A percentile compares a stretch with the other conserved stretches of the same genome.
phyloP scores from a whole-genome alignment of 2,888 invertebrate genomes.

The Drosophila ezoana region DNA sequence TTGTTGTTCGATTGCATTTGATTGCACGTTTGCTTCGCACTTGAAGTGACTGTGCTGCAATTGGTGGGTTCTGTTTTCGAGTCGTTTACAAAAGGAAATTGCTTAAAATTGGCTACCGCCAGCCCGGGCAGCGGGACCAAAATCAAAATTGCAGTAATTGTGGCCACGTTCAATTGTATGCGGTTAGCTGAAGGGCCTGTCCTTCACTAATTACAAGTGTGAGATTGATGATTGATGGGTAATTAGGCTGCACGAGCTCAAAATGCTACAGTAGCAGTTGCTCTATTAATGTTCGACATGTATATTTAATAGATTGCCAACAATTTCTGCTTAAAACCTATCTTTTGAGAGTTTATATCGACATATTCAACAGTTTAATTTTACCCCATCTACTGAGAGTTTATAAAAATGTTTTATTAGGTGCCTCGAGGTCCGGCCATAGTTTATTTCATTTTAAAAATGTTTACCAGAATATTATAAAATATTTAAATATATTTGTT shows the following conservation, averaged over 20 bases:
- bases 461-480: no score
- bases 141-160: slow-evolving; percentile 56
- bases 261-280: slow-evolving; percentile 21
- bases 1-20: slow-evolving; percentile 75
- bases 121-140: slow-evolving; percentile 15
- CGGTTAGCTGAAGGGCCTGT: slow-evolving; percentile 15
- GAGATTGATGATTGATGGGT: slow-evolving; percentile 66
- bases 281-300: slow-evolving; percentile 17
- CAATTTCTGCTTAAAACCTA: not conserved
- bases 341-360: not conserved
- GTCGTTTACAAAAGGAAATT: slow-evolving; percentile 64
- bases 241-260: slow-evolving; percentile 33
- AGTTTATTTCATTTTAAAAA: no score
- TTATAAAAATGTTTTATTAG: no score
- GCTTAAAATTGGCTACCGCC: slow-evolving; percentile 50
- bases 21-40: slow-evolving; percentile 74
- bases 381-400: no score
- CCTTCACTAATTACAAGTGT: slow-evolving; percentile 59
- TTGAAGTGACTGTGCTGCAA: slow-evolving; percentile 58
- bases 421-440: no score
- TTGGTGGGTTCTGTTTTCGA: slow-evolving; percentile 56
- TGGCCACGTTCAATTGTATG: slow-evolving; percentile 28
- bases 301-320: slow-evolving; percentile 19
- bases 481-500: no score
- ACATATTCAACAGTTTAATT: no score